Evolutionary conservation across 2,888 invertebrate species (phyloP), one percentile per base, ranked within the genome.

Genomic region (Eupithecia exiguata): DNA sequence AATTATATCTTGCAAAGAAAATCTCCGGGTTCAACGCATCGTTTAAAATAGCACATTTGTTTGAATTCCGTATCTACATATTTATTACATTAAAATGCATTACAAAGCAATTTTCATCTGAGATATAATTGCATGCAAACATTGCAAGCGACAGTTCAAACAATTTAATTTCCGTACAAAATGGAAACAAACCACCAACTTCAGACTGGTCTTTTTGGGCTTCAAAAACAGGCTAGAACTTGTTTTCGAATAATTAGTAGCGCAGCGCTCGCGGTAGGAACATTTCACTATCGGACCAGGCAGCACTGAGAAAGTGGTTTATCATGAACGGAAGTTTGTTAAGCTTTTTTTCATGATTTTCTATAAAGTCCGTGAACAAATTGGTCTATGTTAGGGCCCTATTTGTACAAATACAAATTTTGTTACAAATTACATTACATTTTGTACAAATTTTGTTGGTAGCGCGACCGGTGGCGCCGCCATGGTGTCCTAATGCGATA

Each of bases 211-310:
- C 68, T 80, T 82, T 81, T 80, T 80, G 77, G 67, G 74, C 80
- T 72, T 74, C 70, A 74, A 66, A 68, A 73, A 74, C 77, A 77
- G 76, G 79, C 80, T 80, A 80, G 76, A 77, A 78, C 82, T 83
- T 81, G 82, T 83, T 86, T 84, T 79, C 73, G 77, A 80, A 80
- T 82, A 85, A 84, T 83, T 84, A 83, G 81, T 81, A 76, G 79
- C 66, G 46, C 66, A 30, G 40, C 63, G 69, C 66, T 69, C 46
- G 58, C 18, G 65, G 25, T 40, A 18, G 66, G 70, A 65, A 36
- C 16, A 49, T 68, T 58, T 35, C 68, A 58, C 40, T 36, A 16
- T 58, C 12, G 38, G 66, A 73, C 40, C 35, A 58, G 18, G 10
- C 12, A 61, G 62, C 18, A 2, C 35, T 35, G 35, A 3, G 30